Base-by-base conservation (phyloP, 2,797 vertebrate genomes). In the Syngnathus acus region DNA sequence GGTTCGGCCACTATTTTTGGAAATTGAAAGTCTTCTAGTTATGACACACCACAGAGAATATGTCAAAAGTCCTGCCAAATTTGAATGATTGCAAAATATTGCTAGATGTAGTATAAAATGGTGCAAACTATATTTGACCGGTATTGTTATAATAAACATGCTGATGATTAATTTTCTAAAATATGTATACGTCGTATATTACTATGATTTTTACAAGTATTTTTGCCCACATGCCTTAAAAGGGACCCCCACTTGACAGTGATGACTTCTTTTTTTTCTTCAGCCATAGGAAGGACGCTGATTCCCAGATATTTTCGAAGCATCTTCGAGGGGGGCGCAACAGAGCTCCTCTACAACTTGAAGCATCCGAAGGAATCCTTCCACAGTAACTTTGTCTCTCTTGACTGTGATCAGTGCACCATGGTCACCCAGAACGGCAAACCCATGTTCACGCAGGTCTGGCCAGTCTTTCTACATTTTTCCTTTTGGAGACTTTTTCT, bases 361-460 rank as follows among this genome's bases (percentile, higher is more conserved):
- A 98, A 98, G 82, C 96, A 99, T 71, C 95, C 96, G 71, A 99
- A 99, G 90, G 97, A 99, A 83, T 98, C 97, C 66, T 99, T 99
- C 85, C 96, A 97, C 92, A 99, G 94, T 91, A 98, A 98, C 85
- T 96, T 96, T 3, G 95, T 99, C 73, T 98, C 97, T 0, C 93
- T 99, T 2, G 97, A 99, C 89, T 99, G 96, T 71, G 96, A 98
- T 86, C 96, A 99, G 88, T 98, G 97, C 88, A 98, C 95, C 83
- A 99, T 99, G 97, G 94, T 98, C 79, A 99, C 96, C 61, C 97
- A 99, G 85, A 97, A 99, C 0, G 97, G 97, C 85, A 99, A 99
- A 82, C 97, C 97, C 68, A 99, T 98, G 92, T 99, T 98, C 86
- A 98, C 96, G 79, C 96, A 99, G 95, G 96, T 88, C 78, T n/a